Base-by-base conservation (phyloP, 2,113 vertebrate genomes). In the Athene noctua region DNA sequence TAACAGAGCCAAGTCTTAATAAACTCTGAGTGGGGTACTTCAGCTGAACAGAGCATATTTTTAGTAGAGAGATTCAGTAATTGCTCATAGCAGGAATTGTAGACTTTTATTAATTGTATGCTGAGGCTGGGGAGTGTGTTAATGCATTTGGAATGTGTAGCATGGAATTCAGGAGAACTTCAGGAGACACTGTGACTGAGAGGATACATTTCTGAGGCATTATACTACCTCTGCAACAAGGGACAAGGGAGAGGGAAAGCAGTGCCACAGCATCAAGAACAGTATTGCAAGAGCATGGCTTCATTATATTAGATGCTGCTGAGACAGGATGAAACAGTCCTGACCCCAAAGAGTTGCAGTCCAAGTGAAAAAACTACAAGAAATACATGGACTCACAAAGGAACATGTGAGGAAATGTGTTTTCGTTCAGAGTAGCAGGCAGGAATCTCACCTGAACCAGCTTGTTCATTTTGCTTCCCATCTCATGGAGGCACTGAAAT, bases 11-110 rank as follows among this genome's bases (percentile, higher is more conserved):
- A 95, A 95, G 13, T 49, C 95, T 96, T 91, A 96, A 92, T 96
- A 92, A 95, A 96, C 70, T 88, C 75, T 92, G 91, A 96, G 94
- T 96, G 52, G 73, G 68, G 93, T 96, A 87, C 80, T 97, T 52
- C 84, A 95, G 77, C 83, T 92, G 94, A 96, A 94, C 57, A 75
- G 65, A 91, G 47, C 68, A 93, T 88, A 82, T 86, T 96, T 88
- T 90, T 77, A 94, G 74, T 57, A 58, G 61, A 92, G 71, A 80
- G 51, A 84, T 86, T 71, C 72, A 87, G 77, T 84, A 92, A 94
- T 89, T 96, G 42, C 66, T 91, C 80, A 68, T 86, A 95, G 89
- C 89, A 95, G 47, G 68, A 87, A 84, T 17, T 81, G 17, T 25
- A 91, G 72, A 40, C 55, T 91, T 90, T 80, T 81, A 90, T 92